Percentiles rank a stretch among this genome's conserved stretches.
These are phyloP conservation scores for Orgyia antiqua DNA, from an alignment of 2,888 invertebrate species.

Conservation along the genomic window DNA sequence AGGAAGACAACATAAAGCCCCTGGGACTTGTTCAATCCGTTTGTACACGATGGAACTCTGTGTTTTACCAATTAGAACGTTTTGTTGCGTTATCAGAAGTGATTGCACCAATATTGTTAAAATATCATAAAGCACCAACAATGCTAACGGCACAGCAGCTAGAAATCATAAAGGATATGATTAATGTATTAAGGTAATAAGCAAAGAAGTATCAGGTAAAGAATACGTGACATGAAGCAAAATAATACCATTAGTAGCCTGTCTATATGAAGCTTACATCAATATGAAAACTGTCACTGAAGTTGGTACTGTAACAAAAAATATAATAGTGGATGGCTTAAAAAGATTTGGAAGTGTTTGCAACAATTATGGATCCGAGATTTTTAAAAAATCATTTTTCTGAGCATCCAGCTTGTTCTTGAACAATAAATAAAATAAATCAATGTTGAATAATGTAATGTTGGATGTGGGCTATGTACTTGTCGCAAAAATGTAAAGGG, in stretches of 20 bases:
- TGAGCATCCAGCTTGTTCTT: neutral
- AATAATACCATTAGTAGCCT: constrained; percentile 3
- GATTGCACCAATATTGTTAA: constrained; percentile 25
- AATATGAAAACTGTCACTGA: neutral
- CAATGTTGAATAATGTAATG: neutral
- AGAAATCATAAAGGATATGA: constrained; percentile 17
- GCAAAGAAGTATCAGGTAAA: constrained; percentile 16
- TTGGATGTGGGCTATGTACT: too few relatives aligned
- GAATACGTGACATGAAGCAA: constrained; percentile 8
- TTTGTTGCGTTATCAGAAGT: constrained; percentile 25
- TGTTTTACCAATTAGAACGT: constrained; percentile 24
- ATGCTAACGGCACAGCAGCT: constrained; percentile 27
- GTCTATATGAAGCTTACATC: neutral
- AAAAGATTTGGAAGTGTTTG: neutral
- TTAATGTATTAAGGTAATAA: constrained; percentile 13
- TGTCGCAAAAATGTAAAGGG: too few relatives aligned
- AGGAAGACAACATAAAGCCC: constrained; percentile 5
- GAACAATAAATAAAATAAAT: neutral
- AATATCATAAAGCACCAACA: constrained; percentile 27
- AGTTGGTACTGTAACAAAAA: neutral
- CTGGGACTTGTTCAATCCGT: constrained; percentile 22
- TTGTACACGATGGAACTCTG: constrained; percentile 27
- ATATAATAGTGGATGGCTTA: neutral
- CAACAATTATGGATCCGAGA: neutral
- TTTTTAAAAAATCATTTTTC: neutral